Base-by-base conservation (phyloP, 2,888 invertebrate species). In the Andrena hattorfiana region DNA sequence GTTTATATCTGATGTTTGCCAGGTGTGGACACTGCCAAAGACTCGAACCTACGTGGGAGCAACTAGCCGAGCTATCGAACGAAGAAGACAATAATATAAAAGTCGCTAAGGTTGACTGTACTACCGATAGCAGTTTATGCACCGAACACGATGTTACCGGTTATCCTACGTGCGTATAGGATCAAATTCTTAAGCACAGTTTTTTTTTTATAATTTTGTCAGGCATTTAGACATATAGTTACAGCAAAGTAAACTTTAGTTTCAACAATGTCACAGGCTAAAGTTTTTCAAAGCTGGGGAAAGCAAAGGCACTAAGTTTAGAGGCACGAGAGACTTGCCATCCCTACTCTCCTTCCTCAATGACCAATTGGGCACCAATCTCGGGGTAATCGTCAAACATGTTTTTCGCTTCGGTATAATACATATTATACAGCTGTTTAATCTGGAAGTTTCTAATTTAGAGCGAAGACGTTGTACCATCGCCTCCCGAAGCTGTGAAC, bases 11-110 rank as follows among this genome's bases (percentile, higher is more conserved):
- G n/a, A n/a, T 8, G 4, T 1, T 23, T 6, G 10, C 6, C 23
- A 98, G 98, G 98, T 98, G 98, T 92, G 97, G 97, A 0, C 97
- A 98, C 92, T 98, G 98, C 93, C 97, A 97, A 93, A 95, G 96
- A 89, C 95, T 98, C 74, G 95, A 95, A 32, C 97, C 97, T 30
- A 96, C 96, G 67, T 97, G 97, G 97, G 95, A 96, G 68, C 96
- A 97, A 89, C 93, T 98, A 75, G 97, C 96, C 0, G 96, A 96
- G 92, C 95, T 96, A 93, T 94, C 96, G 2, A 96, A 96, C 84
- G 95, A 95, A 72, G 95, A 95, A 79, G 95, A 95, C 68, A 95
- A 95, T 16, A 95, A 96, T 85, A 96, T 97, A 88, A 95, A 95
- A 62, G 96, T 97, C 81, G 97, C 96, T 3, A 97, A 97, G 94